Base-by-base conservation (phyloP, 2,888 invertebrate species). In the Himalopsyche japonica region DNA sequence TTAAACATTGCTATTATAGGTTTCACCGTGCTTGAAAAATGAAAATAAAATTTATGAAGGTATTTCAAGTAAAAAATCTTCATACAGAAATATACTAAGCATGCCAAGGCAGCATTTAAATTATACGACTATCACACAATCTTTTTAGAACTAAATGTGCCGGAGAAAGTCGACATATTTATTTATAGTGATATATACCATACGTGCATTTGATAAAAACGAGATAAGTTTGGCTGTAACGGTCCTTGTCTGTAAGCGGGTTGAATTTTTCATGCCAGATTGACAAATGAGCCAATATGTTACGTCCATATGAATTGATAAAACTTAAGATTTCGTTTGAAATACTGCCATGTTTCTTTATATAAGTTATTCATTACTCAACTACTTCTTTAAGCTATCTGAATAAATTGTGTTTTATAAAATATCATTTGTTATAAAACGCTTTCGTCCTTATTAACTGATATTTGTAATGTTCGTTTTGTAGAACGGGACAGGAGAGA, bases 161-260 rank as follows among this genome's bases (percentile, higher is more conserved):
- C 32, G 18, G 27, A 27, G 7, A 34, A 48, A 80, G 43, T 18
- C 12, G 32, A 49, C 37, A 27, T 37, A 49, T 82, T 78, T 77
- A 57, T 82, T 82, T 79, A 76, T 79, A 79, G 64, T 82, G 82
- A 82, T 82, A 64, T 82, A 82, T 57, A 70, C 70, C 79, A 12
- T 76, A 76, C 76, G 76, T 82, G 76, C 79, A 79, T 49, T 24
- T 57, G 77, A 37, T 57, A 32, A 20, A 64, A 82, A 47, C 34
- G 81, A 30, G 49, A 49, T 49, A 82, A 48, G 49, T 78, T 77
- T 30, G 0, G n/a, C 30, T 37, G 6, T 12, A 49, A 82, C 48
- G 30, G 32, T 76, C 12, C 57, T 78, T 18, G 37, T 37, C n/a
- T 34, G 57, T n/a, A 20, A 78, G 24, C 78, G 37, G 43, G 34